Base-by-base conservation (phyloP, 2,888 invertebrate genomes). In the Pediacus dermestoides region DNA sequence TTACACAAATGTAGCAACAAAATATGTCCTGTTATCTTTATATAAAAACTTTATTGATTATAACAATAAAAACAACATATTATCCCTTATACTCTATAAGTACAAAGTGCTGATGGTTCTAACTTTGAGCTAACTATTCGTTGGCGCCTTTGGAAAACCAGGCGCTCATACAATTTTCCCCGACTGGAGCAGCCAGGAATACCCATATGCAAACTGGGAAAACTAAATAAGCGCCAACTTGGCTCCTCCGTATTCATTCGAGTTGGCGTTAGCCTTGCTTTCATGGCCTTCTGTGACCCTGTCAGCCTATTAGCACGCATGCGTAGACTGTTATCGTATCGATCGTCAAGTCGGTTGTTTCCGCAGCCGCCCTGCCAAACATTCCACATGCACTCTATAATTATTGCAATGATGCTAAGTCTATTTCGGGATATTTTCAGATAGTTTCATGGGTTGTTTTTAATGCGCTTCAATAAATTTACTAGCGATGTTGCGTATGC, bases 251-350 rank as follows among this genome's bases (percentile, higher is more conserved):
- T n/a, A n/a, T n/a, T n/a, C n/a, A n/a, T n/a, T n/a, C n/a, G n/a
- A n/a, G n/a, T n/a, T n/a, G n/a, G n/a, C n/a, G 28, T 10, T 18
- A 28, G 28, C 28, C 28, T 28, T 28, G 28, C 28, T 36, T 30
- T 37, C 49, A 44, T 58, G 60, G 58, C 58, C 60, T 59, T 58
- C 60, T 60, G 57, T 60, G 60, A 60, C 60, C 60, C 60, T 60
- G 58, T 43, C 50, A 46, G 46, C 42, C 25, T 16, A 10, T 33
- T 16, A 23, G n/a, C 4, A 45, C 58, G 58, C 58, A 44, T 46
- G 55, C 60, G 58, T 49, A 42, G 18, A 25, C 40, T 42, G 48
- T 51, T 54, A 55, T 56, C 56, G 55, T 60, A 58, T 59, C 58
- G 58, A 59, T 59, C 58, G 56, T 48, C 48, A 44, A n/a, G 53